These are phyloP conservation scores for Linnaemya vulpina DNA, from an alignment of 2,888 invertebrate species.

Conservation along the genomic window DNA sequence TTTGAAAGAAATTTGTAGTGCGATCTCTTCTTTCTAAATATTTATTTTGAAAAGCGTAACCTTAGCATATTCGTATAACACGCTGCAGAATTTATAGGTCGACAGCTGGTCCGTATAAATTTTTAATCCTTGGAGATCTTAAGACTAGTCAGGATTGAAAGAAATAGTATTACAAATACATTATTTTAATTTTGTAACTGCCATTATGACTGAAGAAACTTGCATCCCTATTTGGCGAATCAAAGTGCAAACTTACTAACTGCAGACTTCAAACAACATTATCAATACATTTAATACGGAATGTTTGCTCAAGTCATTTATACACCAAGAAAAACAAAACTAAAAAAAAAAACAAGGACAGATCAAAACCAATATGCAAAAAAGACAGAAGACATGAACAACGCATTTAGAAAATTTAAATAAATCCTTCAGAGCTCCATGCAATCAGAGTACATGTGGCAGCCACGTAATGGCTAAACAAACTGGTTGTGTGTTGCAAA, in stretches of 20 bases:
- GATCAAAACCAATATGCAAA: conserved; percentile 58
- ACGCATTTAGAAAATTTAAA: conserved; percentile 71
- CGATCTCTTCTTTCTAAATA: too few relatives aligned
- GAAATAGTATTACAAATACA: too few relatives aligned
- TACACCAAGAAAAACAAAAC: conserved; percentile 2
- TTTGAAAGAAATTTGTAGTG: too few relatives aligned
- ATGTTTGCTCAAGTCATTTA: conserved; percentile 22
- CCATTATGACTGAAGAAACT: conserved; percentile 1
- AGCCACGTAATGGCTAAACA: conserved; percentile 60
- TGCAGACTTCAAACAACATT: conserved; percentile 40
- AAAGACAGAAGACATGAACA: conserved; percentile 68
- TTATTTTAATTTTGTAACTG: background rate
- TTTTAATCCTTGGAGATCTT: too few relatives aligned
- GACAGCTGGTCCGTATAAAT: too few relatives aligned
- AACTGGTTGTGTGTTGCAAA: conserved; percentile 50
- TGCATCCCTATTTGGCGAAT: background rate
- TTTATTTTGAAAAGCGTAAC: too few relatives aligned
- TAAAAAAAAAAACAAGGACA: conserved; percentile 28
- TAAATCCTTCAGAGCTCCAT: conserved; percentile 68
- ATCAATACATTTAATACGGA: conserved; percentile 37
- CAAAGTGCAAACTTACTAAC: background rate
- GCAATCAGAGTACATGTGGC: conserved; percentile 55
- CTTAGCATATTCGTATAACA: too few relatives aligned
- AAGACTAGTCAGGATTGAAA: too few relatives aligned
- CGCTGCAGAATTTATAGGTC: too few relatives aligned